phyloP scores from a whole-genome alignment of 2,888 invertebrate genomes.

The Macroteleia sp. region DNA sequence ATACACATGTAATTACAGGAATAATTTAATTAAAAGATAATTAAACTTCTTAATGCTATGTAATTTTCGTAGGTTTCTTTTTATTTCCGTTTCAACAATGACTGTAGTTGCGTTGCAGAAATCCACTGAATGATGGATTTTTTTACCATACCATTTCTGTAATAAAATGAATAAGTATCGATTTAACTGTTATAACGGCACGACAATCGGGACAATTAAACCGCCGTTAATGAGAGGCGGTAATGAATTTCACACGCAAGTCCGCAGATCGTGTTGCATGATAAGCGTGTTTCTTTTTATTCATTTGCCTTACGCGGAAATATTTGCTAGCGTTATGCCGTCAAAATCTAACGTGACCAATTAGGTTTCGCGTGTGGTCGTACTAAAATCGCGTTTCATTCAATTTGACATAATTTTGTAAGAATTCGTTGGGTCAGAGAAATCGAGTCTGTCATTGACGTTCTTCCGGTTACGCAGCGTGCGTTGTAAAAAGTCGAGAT shows the following conservation, averaged over 20 bases:
- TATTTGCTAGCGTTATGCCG: too few species aligned
- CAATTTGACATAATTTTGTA: constrained; percentile 38
- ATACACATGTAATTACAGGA: neutral
- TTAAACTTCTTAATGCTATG: constrained; percentile 3
- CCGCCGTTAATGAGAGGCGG: too few species aligned
- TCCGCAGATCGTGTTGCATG: too few species aligned
- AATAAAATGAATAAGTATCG: constrained; percentile 2
- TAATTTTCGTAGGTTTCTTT: neutral
- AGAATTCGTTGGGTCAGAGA: constrained; percentile 28
- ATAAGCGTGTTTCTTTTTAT: too few species aligned
- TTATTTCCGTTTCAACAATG: neutral
- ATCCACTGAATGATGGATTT: constrained; percentile 3
- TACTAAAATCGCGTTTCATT: constrained; percentile 35
- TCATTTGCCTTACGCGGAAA: too few species aligned
- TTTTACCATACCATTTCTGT: too few species aligned
- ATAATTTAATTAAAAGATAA: neutral
- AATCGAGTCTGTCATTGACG: constrained; percentile 43
- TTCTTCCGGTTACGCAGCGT: constrained; percentile 59
- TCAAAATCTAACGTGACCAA: too few species aligned
- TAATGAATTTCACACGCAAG: too few species aligned
- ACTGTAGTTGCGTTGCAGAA: neutral
- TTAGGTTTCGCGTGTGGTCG: too few species aligned
- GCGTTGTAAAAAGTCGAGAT: constrained; percentile 30
- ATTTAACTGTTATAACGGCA: too few species aligned
- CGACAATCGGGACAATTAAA: too few species aligned